Evolutionary conservation across 2,797 vertebrate genomes (phyloP), one percentile per base, ranked within the genome.

Genomic region (Urophycis tenuis): DNA sequence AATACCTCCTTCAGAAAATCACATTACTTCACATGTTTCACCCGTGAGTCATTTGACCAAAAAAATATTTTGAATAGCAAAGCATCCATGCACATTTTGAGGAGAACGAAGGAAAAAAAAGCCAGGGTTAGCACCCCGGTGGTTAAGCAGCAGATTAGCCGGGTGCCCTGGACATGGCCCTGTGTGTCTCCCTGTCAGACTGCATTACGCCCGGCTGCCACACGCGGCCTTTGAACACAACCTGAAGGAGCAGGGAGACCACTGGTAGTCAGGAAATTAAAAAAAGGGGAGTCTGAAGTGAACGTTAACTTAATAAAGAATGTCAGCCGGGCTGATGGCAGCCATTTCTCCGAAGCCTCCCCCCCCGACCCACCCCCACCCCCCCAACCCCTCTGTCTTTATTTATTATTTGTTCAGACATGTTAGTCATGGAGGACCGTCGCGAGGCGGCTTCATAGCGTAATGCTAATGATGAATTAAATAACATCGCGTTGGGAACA

Each of bases 211-310:
- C 19, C 71, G 35, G 70, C 69, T 71, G 74, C 78, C 45, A 25
- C 39, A 75, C 80, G 29, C 69, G 17, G 25, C 32, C 77, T 78
- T 81, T 81, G 74, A 81, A 81, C 74, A 41, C 72, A 71, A 67
- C 67, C 41, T 74, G 15, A n/a, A 33, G 34, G 67, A 64, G 75
- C 32, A 67, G 71, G 60, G 41, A 60, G 32, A 72, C 73, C 70
- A 70, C 74, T 41, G 78, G 70, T 60, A 53, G 77, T 75, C 36
- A 77, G 81, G 75, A 79, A 79, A 79, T 79, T 77, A 77, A 79
- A 79, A 79, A 39, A 64, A 72, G 39, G 53, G 74, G 33, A 69
- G 72, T 73, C 72, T 64, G 7, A 25, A 75, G 32, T 34, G 6
- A 34, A 64, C 12, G 19, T 64, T 34, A 34, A 64, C 31, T 75